phyloP scores from a whole-genome alignment of 2,888 invertebrate species.

The Callimorpha dominula region DNA sequence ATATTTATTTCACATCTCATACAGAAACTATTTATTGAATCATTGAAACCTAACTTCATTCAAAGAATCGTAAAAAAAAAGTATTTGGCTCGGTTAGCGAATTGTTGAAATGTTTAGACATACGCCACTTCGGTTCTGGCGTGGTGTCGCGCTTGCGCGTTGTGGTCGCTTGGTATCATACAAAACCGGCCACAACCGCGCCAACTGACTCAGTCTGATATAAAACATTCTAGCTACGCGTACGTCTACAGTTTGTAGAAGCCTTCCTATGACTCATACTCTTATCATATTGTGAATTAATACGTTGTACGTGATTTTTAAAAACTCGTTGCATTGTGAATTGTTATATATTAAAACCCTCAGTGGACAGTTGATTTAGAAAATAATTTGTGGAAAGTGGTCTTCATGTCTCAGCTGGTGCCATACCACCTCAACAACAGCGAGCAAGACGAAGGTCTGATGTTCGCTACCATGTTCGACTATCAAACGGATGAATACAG shows the following conservation, averaged over 20 bases:
- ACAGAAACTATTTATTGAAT: slow-evolving; percentile 77
- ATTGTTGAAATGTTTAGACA: slow-evolving; percentile 75
- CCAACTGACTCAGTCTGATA: slow-evolving; percentile 84
- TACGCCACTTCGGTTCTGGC: slow-evolving; percentile 65
- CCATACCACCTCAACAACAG: slow-evolving; percentile 82
- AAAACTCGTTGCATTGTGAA: slow-evolving; percentile 64
- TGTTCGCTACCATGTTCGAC: slow-evolving; percentile 86
- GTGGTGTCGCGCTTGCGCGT: slow-evolving; percentile 76
- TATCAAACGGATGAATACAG: slow-evolving; percentile 82
- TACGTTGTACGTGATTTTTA: slow-evolving; percentile 64
- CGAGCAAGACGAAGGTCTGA: slow-evolving; percentile 86
- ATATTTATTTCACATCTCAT: slow-evolving; percentile 65
- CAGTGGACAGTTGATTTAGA: slow-evolving; percentile 71
- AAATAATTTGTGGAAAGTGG: slow-evolving; percentile 71
- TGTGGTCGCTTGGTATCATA: slow-evolving; percentile 69
- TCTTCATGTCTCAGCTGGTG: slow-evolving; percentile 89
- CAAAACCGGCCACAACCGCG: slow-evolving; percentile 82
- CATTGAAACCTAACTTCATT: slow-evolving; percentile 65
- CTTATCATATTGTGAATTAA: slow-evolving; percentile 79
- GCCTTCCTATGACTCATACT: slow-evolving; percentile 78
- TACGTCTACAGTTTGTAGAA: slow-evolving; percentile 72
- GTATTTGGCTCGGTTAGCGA: slow-evolving; percentile 75
- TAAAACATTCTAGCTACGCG: slow-evolving; percentile 81
- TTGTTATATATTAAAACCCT: slow-evolving; percentile 56
- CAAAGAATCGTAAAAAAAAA: slow-evolving; percentile 63